Evolutionary conservation across 2,888 invertebrate genomes (phyloP), one percentile per base, ranked within the genome.

Genomic region (Drosophila anomelani): DNA sequence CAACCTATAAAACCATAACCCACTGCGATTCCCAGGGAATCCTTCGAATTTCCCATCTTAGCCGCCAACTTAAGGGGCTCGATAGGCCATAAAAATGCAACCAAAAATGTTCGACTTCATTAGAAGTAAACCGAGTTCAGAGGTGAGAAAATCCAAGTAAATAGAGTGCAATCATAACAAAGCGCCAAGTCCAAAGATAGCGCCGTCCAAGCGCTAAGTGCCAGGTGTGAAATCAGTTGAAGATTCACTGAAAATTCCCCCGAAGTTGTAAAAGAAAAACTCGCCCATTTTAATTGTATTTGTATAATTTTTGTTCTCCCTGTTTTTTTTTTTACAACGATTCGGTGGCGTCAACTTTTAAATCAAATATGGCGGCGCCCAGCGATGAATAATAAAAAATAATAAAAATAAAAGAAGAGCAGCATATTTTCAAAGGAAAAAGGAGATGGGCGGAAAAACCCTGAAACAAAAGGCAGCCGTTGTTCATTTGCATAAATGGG

Each of bases 311-410:
- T 74, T 75, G 75, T 46, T 13, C 77, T 77, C 41, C 58, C 43
- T 5, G 38, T 76, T 77, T 84, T 62, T 75, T 78, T 20, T 20
- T 88, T 83, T 77, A 39, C 39, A 39, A 8, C 55, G 29, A 32
- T 39, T 60, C 32, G 39, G 39, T 76, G 85, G 77, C 89, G 77
- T 76, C 79, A 84, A 89, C 74, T 89, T 89, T 84, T 81, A 84
- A 84, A 89, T 89, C 84, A 84, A 84, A 89, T 89, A 84, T 84
- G 84, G 89, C 84, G 84, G 89, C 84, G 87, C 58, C 69, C 72
- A 54, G 53, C 38, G 13, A 46, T 32, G 66, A 61, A 61, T 62
- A 61, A 61, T 26, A 72, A 36, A 26, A 8, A 36, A 38, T 20
- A 20, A 23, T 2, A 39, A 46, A 38, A 38, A 29, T 3, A 39